Evolutionary conservation across 2,888 invertebrate genomes (phyloP).

Genomic region (Tetranychus truncatus): DNA sequence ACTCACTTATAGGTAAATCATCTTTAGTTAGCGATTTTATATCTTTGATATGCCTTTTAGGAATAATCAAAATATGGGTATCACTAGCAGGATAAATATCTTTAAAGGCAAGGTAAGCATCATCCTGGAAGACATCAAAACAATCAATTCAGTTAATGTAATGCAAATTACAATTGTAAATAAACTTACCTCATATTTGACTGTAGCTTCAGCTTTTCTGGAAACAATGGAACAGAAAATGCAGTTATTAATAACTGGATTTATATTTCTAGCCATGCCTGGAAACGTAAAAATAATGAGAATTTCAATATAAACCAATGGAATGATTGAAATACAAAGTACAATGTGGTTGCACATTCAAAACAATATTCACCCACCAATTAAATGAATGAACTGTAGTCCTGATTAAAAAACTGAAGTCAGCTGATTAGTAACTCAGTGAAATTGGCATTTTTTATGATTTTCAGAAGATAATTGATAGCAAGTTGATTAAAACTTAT

Average conservation of each 20-base stretch:
- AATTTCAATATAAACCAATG: too few species aligned
- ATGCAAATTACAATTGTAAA: not conserved
- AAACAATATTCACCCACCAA: too few species aligned
- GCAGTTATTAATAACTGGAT: not conserved
- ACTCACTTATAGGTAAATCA: slow-evolving; percentile 35
- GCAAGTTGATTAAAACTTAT: too few species aligned
- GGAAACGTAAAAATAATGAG: not conserved
- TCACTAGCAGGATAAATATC: slow-evolving; percentile 64
- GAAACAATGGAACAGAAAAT: not conserved
- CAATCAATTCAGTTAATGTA: not conserved
- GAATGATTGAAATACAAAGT: too few species aligned
- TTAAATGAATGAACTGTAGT: too few species aligned
- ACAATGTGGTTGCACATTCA: too few species aligned
- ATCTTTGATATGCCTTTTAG: slow-evolving; percentile 56
- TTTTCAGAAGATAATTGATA: too few species aligned
- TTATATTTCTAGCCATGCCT: not conserved
- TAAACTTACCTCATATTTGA: not conserved
- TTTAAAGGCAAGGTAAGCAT: slow-evolving; percentile 54
- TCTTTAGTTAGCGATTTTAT: slow-evolving; percentile 46
- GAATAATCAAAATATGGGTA: slow-evolving; percentile 57
- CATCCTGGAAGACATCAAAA: slow-evolving; percentile 31
- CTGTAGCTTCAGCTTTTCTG: not conserved
- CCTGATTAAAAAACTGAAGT: too few species aligned
- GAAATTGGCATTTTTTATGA: too few species aligned
- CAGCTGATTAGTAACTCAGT: too few species aligned